These are phyloP conservation scores for Endomychus coccineus DNA, from an alignment of 2,888 invertebrate species.

Conservation along the genomic window DNA sequence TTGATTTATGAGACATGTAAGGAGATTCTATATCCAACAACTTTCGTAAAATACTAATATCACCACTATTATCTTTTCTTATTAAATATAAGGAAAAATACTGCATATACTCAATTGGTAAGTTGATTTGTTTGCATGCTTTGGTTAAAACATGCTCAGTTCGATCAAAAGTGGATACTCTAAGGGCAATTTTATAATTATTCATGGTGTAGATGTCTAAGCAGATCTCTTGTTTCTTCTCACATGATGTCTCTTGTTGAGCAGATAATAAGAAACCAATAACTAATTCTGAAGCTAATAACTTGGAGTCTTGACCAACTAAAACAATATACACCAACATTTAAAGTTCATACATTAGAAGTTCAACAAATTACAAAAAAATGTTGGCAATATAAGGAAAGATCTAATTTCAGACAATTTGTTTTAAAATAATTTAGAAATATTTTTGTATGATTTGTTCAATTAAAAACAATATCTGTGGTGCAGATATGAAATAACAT, in stretches of 20 bases:
- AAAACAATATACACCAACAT: slow-evolving; percentile 33
- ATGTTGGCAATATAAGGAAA: not conserved
- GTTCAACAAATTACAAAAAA: slow-evolving; percentile 1
- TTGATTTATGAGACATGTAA: slow-evolving; percentile 80
- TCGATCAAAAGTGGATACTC: slow-evolving; percentile 73
- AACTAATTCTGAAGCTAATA: slow-evolving; percentile 72
- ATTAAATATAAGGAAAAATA: slow-evolving; percentile 90
- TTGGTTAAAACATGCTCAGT: slow-evolving; percentile 77
- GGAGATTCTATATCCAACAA: slow-evolving; percentile 97
- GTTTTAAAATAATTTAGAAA: slow-evolving; percentile 2
- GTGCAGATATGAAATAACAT: no score
- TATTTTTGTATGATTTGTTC: no score
- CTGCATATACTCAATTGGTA: slow-evolving; percentile 70
- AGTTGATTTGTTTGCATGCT: slow-evolving; percentile 71
- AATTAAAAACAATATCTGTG: no score
- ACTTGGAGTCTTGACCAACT: slow-evolving; percentile 81
- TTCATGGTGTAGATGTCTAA: slow-evolving; percentile 82
- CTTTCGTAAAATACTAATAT: slow-evolving; percentile 71
- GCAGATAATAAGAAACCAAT: slow-evolving; percentile 84
- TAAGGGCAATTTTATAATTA: slow-evolving; percentile 75
- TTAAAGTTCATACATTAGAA: not conserved
- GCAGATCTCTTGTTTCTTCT: slow-evolving; percentile 60
- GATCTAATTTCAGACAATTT: slow-evolving; percentile 7
- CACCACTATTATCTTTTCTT: slow-evolving; percentile 65
- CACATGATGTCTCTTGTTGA: slow-evolving; percentile 78